Evolutionary conservation across 2,888 invertebrate genomes (phyloP), one percentile per base, ranked within the genome.

Genomic region (Hyalella azteca): DNA sequence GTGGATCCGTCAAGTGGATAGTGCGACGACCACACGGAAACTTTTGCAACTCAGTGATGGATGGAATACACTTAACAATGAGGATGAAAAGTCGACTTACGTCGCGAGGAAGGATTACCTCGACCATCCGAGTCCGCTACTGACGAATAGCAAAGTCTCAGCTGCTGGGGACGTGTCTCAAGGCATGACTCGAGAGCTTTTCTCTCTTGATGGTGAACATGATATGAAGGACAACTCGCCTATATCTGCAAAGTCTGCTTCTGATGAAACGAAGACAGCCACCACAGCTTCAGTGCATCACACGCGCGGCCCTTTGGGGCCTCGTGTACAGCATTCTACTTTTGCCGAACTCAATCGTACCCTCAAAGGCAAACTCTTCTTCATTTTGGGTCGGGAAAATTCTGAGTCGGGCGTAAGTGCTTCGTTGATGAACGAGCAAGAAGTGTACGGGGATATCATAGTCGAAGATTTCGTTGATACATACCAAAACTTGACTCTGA

Each of bases 401-500:
- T 29, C 41, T 7, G 19, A 39, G 1, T 5, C 45, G 13, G 32
- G 41, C 40, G 22, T 45, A 15, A 75, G 49, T 45, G 50, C 32
- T 13, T n/a, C 60, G 39, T 32, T 79, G 36, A 45, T 79, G 15
- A 48, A 40, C 15, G 81, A 81, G 78, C 78, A 76, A 49, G 49
- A 59, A 49, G 26, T 54, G 19, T 77, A 80, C 48, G 81, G 78
- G 26, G 85, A 85, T 54, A 49, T 85, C 4, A 45, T 85, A 40
- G 78, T 83, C 15, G 83, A 85, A 50, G 81, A 84, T 75, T 85
- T 85, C 75, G 40, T 84, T n/a, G 85, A 85, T 54, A 81, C 81
- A 4, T 85, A 85, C 45, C 81, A 78, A 22, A 85, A 85, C 60
- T 79, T 85, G 13, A 85, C 85, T 4, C 54, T 85, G 54, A 85